phyloP scores from a whole-genome alignment of 2,797 vertebrate genomes.

The Chrysocyon brachyurus region DNA sequence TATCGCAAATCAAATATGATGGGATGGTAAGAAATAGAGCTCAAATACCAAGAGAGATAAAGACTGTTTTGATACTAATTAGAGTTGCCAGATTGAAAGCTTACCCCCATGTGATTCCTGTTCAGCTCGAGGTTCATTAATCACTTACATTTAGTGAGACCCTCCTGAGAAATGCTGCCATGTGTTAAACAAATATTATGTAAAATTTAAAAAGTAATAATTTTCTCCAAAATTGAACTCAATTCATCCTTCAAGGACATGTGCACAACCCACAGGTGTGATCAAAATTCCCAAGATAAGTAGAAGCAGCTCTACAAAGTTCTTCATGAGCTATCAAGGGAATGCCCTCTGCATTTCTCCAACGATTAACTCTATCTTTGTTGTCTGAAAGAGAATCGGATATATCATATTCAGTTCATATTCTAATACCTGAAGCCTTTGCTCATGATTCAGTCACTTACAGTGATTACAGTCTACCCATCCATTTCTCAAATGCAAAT shows the following conservation, averaged over 20 bases:
- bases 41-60: conserved; percentile 63
- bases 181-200: conserved; percentile 84
- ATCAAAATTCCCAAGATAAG: conserved; percentile 7
- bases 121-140: conserved; percentile 85
- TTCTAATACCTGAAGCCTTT: neutral
- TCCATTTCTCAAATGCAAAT: conserved; percentile 45
- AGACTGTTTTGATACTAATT: conserved; percentile 85
- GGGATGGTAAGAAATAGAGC: neutral
- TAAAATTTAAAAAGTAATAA: conserved; percentile 78
- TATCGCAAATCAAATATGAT: conserved; percentile 27
- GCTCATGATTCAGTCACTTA: neutral
- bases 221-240: conserved; percentile 66
- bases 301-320: neutral
- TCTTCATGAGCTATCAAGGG: neutral
- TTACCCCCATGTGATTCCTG: conserved; percentile 79
- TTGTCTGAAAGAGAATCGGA: conserved; percentile 19
- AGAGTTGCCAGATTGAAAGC: conserved; percentile 84
- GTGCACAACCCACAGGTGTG: neutral
- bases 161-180: conserved; percentile 82
- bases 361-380: neutral
- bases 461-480: neutral
- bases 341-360: neutral
- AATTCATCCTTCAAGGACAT: neutral
- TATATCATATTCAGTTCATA: neutral
- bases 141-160: conserved; percentile 83